phyloP scores from a whole-genome alignment of 2,797 vertebrate genomes.

The Dermochelys coriacea region DNA sequence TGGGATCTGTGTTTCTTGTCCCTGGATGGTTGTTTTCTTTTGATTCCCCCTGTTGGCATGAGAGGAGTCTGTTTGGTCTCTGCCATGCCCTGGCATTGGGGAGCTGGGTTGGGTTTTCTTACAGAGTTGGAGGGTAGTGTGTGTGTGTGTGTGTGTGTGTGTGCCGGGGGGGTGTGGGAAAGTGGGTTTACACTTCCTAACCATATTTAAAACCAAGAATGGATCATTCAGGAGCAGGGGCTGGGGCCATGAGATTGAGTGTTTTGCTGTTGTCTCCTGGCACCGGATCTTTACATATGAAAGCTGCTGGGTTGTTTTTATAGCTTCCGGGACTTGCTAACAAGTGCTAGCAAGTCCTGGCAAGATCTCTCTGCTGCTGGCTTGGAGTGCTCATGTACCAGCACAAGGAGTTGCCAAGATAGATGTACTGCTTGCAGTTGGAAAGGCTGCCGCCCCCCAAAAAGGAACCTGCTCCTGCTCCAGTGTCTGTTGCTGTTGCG shows the following conservation, averaged over 20 bases:
- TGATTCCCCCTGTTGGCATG: too few relatives aligned
- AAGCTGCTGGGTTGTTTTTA: not conserved
- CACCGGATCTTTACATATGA: rapidly evolving
- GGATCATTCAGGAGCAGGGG: too few relatives aligned
- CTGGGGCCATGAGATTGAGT: rapidly evolving
- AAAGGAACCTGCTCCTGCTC: not conserved
- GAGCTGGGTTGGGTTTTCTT: too few relatives aligned
- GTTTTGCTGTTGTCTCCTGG: not conserved
- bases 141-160: too few relatives aligned
- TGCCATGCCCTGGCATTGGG: too few relatives aligned
- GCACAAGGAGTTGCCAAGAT: not conserved
- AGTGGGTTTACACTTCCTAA: not conserved
- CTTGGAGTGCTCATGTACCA: not conserved
- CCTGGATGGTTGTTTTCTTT: too few relatives aligned
- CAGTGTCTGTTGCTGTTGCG: not conserved
- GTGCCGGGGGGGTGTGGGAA: too few relatives aligned
- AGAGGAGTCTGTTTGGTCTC: too few relatives aligned
- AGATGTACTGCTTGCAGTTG: not conserved
- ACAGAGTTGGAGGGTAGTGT: too few relatives aligned
- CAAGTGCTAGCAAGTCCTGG: not conserved
- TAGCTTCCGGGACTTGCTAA: not conserved
- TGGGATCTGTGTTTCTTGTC: too few relatives aligned
- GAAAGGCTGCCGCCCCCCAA: not conserved
- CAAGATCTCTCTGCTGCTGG: rapidly evolving
- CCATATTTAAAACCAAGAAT: too few relatives aligned